phyloP scores from a whole-genome alignment of 2,113 vertebrate species.

The Dasyurus viverrinus region DNA sequence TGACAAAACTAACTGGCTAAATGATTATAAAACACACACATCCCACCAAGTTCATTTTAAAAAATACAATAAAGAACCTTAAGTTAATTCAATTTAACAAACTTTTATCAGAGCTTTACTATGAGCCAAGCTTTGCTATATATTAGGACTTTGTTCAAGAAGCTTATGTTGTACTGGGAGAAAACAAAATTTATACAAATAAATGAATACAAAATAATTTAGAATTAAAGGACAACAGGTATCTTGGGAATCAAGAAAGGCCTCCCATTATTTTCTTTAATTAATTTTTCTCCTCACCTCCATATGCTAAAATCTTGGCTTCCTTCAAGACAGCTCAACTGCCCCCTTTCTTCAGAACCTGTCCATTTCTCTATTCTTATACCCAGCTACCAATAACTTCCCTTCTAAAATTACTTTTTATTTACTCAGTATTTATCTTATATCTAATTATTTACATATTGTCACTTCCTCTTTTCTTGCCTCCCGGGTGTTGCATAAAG shows the following conservation, averaged over 20 bases:
- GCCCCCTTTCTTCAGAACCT: not conserved
- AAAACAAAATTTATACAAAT: not conserved
- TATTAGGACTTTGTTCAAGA: not conserved
- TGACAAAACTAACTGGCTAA: slow-evolving; percentile 17
- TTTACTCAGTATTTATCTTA: not conserved
- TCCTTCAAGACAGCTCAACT: not conserved
- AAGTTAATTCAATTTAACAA: not conserved
- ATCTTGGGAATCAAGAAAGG: not conserved
- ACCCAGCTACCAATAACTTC: not conserved
- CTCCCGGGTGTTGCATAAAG: not conserved
- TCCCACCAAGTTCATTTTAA: not conserved
- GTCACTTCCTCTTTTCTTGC: too few species aligned
- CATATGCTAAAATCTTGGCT: not conserved
- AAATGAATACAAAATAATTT: not conserved
- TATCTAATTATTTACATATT: not conserved
- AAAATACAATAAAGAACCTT: not conserved
- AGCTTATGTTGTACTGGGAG: not conserved
- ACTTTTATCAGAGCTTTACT: not conserved
- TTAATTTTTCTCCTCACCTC: not conserved
- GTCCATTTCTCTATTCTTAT: not conserved
- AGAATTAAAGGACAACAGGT: not conserved
- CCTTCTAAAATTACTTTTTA: not conserved
- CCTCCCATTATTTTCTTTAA: not conserved
- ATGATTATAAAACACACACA: too few species aligned
- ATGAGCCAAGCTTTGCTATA: not conserved